These are phyloP conservation scores for Malthinus flaveolus DNA, from an alignment of 2,888 invertebrate species.

Conservation along the genomic window DNA sequence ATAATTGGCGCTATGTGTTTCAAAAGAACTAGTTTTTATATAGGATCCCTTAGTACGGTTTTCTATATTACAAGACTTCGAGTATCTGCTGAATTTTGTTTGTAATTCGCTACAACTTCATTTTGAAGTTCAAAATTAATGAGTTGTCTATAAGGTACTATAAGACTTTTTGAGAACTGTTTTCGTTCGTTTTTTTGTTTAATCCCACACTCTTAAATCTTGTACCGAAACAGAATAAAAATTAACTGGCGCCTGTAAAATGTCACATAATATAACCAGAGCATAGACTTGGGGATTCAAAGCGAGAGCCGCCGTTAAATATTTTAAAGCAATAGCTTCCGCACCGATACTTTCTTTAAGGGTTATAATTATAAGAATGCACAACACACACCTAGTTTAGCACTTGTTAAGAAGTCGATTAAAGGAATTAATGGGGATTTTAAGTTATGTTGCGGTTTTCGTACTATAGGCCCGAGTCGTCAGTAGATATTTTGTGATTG, in stretches of 20 bases:
- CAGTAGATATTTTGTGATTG: too few species aligned
- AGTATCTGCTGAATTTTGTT: background rate
- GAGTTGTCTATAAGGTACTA: too few species aligned
- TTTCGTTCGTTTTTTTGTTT: too few species aligned
- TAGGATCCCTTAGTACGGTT: too few species aligned
- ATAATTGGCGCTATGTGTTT: conserved; percentile 34
- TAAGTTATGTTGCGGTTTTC: too few species aligned
- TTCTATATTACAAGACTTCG: too few species aligned
- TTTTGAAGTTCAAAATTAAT: too few species aligned
- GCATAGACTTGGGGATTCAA: conserved; percentile 24
- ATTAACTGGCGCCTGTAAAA: conserved; percentile 29
- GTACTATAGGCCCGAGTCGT: too few species aligned
- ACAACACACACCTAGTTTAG: conserved; percentile 1
- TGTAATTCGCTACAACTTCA: background rate
- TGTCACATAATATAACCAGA: conserved; percentile 30
- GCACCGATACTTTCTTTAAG: background rate
- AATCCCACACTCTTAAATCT: background rate
- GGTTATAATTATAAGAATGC: background rate
- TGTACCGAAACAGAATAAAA: conserved; percentile 12
- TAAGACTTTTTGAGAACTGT: too few species aligned
- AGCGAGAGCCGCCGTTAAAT: conserved; percentile 23
- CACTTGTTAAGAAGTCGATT: conserved; percentile 2
- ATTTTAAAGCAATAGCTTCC: background rate
- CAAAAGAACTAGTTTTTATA: conserved; percentile 10
- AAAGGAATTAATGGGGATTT: background rate